These are phyloP conservation scores for Trochalopteron elliotii DNA, from an alignment of 2,113 vertebrate species.

Conservation along the genomic window DNA sequence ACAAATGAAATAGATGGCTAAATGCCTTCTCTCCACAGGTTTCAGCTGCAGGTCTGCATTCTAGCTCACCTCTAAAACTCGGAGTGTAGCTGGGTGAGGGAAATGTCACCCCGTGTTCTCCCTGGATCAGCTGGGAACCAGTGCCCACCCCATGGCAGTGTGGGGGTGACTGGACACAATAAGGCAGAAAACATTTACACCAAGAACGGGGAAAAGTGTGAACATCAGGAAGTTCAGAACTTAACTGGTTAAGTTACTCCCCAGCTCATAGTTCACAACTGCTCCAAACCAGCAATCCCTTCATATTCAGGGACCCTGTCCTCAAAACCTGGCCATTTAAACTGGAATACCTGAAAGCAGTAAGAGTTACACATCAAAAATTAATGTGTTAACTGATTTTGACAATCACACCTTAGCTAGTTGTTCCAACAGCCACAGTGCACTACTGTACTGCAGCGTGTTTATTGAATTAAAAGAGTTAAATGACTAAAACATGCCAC, in stretches of 20 bases:
- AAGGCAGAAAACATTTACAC: neutral
- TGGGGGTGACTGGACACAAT: accelerated
- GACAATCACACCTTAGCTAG: neutral
- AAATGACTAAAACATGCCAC: neutral
- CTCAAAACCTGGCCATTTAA: neutral
- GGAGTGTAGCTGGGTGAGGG: too few species aligned
- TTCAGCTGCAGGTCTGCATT: neutral
- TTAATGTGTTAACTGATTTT: neutral
- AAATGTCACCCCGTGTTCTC: accelerated
- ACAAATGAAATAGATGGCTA: neutral
- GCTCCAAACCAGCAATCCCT: neutral
- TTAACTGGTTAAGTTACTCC: neutral
- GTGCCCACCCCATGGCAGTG: neutral
- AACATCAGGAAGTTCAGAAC: neutral
- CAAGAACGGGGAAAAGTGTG: neutral
- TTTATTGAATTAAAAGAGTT: neutral
- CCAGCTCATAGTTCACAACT: neutral
- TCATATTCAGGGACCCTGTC: too few species aligned
- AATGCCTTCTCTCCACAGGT: neutral
- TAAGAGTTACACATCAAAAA: neutral
- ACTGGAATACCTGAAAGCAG: neutral
- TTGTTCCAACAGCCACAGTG: neutral
- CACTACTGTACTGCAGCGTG: neutral
- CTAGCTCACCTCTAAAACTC: neutral
- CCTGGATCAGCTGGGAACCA: neutral